Conservation (phyloP, 92 coral and sea anemone species). For the Porites cylindrica region DNA sequence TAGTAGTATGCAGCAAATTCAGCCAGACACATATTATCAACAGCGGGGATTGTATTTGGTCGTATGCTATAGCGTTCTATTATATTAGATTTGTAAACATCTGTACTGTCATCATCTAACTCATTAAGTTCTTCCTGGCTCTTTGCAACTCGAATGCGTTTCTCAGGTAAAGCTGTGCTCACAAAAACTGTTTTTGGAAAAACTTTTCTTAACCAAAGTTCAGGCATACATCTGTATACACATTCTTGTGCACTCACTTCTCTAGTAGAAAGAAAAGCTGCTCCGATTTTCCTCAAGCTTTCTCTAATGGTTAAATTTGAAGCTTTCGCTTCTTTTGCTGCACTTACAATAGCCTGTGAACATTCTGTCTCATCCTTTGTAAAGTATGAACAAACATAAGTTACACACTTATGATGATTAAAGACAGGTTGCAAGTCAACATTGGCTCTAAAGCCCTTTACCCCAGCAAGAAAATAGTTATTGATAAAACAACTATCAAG, state of each 20-base stretch:
- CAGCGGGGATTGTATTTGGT: too few species aligned
- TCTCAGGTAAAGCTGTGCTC: conserved; percentile 49
- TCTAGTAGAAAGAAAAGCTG: conserved; percentile 67
- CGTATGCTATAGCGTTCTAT: too few species aligned
- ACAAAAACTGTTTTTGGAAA: conserved; percentile 29
- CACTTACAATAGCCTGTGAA: conserved; percentile 64
- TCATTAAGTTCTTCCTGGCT: too few species aligned
- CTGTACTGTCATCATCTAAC: too few species aligned
- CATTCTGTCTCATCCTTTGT: conserved; percentile 66
- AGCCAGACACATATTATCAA: too few species aligned
- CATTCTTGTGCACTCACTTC: conserved; percentile 75
- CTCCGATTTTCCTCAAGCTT: not conserved
- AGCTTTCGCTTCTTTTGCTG: conserved; percentile 58
- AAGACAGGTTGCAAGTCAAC: not conserved
- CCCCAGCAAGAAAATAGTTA: too few species aligned
- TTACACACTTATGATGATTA: too few species aligned
- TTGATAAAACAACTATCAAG: too few species aligned
- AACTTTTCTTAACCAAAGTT: conserved; percentile 55
- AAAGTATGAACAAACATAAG: conserved; percentile 4
- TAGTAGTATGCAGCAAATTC: too few species aligned
- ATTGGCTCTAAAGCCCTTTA: too few species aligned
- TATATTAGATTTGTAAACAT: too few species aligned
- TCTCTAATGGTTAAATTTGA: conserved; percentile 43
- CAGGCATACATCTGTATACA: conserved; percentile 59
- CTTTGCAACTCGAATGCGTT: conserved; percentile 46